Percentiles rank a stretch among this genome's conserved stretches.
Conservation (phyloP, 2,113 vertebrate species). For the Psilopsiagon aymara region DNA sequence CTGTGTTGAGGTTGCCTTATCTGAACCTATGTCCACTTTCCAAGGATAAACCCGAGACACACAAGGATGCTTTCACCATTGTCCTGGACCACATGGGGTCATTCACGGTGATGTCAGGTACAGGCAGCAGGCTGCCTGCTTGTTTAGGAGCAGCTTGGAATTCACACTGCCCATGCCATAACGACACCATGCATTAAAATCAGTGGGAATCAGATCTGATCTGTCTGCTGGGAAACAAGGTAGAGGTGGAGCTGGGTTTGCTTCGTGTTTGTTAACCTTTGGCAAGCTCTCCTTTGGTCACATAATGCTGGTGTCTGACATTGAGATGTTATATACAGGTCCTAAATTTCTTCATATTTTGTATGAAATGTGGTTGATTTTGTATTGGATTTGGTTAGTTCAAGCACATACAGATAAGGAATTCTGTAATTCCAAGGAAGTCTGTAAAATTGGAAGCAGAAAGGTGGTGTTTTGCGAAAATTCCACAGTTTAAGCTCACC, state of each 20-base stretch:
- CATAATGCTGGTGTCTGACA: neutral
- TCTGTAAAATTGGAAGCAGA: neutral
- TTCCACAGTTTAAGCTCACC: neutral
- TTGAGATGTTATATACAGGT: neutral
- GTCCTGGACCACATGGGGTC: neutral
- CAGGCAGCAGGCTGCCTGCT: neutral
- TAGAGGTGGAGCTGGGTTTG: neutral
- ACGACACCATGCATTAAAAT: neutral
- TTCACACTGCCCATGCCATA: neutral
- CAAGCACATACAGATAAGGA: neutral
- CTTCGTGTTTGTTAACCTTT: neutral
- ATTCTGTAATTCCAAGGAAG: neutral
- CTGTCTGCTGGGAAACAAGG: neutral
- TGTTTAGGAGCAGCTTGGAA: neutral
- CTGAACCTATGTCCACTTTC: neutral
- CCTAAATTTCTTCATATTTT: neutral
- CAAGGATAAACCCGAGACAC: neutral
- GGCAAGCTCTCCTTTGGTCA: neutral
- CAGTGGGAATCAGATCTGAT: neutral
- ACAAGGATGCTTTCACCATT: neutral
- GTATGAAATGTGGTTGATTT: neutral
- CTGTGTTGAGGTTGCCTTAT: neutral
- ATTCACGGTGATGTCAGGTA: neutral
- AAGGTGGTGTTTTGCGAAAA: neutral
- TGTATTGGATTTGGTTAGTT: neutral